phyloP scores from a whole-genome alignment of 35 echinoderm and acorn worm genomes.

The Diadema setosum region DNA sequence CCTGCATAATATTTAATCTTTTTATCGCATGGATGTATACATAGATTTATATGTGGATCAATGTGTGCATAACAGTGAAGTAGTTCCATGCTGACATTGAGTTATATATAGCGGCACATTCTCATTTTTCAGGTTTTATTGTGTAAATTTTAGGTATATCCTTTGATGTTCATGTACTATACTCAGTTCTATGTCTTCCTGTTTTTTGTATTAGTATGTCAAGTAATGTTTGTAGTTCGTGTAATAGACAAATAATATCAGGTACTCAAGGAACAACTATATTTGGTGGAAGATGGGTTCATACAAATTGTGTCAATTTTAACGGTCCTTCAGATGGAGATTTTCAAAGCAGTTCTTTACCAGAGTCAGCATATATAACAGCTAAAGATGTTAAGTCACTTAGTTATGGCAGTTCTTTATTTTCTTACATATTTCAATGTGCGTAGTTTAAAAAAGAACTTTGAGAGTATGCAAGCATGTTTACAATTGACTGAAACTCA shows the following conservation, averaged over 20 bases:
- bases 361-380: neutral
- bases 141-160: neutral
- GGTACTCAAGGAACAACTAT: neutral
- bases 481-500: neutral
- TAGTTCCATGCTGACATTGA: neutral
- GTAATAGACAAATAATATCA: too few relatives aligned
- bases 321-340: neutral
- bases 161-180: neutral
- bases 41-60: neutral
- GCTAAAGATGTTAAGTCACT: neutral
- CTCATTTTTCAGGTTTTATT: neutral
- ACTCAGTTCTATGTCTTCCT: neutral
- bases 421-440: neutral
- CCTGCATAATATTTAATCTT: neutral
- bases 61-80: neutral
- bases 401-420: neutral
- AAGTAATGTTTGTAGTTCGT: too few relatives aligned
- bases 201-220: too few relatives aligned
- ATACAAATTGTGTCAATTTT: neutral
- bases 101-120: neutral
- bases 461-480: neutral
- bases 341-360: neutral
- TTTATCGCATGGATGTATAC: neutral
- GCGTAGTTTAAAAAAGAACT: neutral
- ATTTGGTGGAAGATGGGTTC: neutral